Percentiles rank a stretch among this genome's conserved stretches.
Conservation (phyloP, 30 jellyfish, hydroid and myxozoan genomes). For the Catostylus mosaicus region DNA sequence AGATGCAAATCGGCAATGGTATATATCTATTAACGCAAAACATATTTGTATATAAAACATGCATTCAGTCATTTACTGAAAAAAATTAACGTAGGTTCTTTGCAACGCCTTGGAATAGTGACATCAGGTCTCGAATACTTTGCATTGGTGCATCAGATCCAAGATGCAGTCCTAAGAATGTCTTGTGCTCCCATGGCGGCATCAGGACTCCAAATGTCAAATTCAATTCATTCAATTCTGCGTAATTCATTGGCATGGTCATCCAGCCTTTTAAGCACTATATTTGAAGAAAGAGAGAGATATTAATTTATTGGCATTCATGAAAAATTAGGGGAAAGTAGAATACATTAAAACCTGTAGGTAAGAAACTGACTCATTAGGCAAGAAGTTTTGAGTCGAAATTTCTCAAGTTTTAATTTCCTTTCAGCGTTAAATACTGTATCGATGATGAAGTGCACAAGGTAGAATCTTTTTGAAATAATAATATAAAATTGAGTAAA, state of each 20-base stretch:
- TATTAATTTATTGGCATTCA: too few species aligned
- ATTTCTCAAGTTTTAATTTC: too few species aligned
- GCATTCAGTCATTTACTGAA: not conserved
- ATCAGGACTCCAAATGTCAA: conserved; percentile 52
- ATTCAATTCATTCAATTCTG: not conserved
- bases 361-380: too few species aligned
- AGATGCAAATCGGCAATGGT: too few species aligned
- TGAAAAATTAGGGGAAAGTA: too few species aligned
- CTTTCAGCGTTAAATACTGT: too few species aligned
- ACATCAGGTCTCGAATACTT: not conserved
- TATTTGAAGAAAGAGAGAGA: not conserved
- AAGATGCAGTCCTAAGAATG: conserved; percentile 7
- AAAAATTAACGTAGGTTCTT: not conserved
- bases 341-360: too few species aligned
- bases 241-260: not conserved
- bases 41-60: not conserved
- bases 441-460: too few species aligned
- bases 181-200: conserved; percentile 62
- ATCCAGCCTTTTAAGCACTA: not conserved
- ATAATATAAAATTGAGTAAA: too few species aligned
- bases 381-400: too few species aligned
- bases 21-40: too few species aligned
- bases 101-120: not conserved
- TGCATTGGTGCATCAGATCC: not conserved
- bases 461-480: too few species aligned